These are phyloP conservation scores for Lasiurus cinereus DNA, from an alignment of 2,113 vertebrate species.

Conservation along the genomic window DNA sequence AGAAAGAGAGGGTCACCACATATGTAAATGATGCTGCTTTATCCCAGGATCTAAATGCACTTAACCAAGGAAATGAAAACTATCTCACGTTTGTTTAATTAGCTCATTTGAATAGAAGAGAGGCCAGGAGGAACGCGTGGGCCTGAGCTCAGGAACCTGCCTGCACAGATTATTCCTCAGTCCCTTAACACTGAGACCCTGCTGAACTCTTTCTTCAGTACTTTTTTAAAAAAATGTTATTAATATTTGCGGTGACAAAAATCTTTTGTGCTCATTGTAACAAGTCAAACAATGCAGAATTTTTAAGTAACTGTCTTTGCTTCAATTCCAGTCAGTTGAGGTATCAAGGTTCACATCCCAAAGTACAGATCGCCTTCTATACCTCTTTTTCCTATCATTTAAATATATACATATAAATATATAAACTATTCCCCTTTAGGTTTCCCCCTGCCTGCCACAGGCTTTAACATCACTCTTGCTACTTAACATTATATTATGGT, in stretches of 20 bases:
- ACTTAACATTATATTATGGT: background rate
- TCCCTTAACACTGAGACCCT: background rate
- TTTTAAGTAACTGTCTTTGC: background rate
- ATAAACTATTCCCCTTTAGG: too few species aligned
- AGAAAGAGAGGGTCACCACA: conserved; percentile 65
- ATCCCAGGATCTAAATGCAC: conserved; percentile 62
- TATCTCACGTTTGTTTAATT: conserved; percentile 65
- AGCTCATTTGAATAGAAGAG: conserved; percentile 56
- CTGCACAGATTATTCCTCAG: background rate
- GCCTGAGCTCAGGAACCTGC: background rate
- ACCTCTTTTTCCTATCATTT: background rate
- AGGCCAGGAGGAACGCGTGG: background rate
- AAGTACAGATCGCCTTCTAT: background rate
- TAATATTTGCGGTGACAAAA: conserved; percentile 35
- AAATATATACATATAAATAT: background rate
- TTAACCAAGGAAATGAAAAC: conserved; percentile 67
- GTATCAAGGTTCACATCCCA: background rate
- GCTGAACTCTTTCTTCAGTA: background rate
- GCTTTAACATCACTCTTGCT: background rate
- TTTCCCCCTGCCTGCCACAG: too few species aligned
- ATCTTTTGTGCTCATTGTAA: background rate
- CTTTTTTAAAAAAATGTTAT: background rate
- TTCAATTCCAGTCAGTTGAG: background rate
- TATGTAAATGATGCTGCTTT: conserved; percentile 68
- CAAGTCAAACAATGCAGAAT: background rate